Percentiles rank a stretch among this genome's conserved stretches.
Evolutionary conservation across 1,140 invertebrate genomes (phyloP).

Genomic region (Euwallacea fornicatus): DNA sequence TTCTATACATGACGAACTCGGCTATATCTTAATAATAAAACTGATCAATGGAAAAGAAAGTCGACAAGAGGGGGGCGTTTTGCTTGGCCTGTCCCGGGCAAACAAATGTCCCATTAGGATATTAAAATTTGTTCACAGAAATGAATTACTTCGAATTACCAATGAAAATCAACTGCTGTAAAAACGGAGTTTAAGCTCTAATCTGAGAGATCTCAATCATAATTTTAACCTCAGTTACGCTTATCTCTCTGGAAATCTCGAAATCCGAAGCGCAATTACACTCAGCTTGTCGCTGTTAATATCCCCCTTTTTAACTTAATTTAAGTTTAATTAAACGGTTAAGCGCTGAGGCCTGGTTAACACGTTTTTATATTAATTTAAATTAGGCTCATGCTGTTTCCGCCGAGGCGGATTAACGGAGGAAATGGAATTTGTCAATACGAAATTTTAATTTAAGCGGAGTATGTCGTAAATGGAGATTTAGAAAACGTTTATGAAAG

Average conservation of each 20-base stretch:
- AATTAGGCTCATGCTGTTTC: constrained; percentile 6
- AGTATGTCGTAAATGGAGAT: too few species aligned
- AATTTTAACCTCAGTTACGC: constrained; percentile 12
- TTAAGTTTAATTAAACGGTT: constrained; percentile 6
- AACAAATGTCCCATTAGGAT: too few species aligned
- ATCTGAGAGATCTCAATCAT: constrained; percentile 7
- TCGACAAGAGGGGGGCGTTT: too few species aligned
- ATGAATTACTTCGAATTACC: too few species aligned
- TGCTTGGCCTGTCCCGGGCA: background rate
- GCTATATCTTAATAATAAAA: too few species aligned
- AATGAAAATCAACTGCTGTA: constrained; percentile 6
- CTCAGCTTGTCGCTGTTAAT: background rate
- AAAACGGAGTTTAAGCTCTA: constrained; percentile 6
- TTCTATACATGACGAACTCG: background rate
- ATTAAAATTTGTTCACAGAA: too few species aligned
- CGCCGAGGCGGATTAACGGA: too few species aligned
- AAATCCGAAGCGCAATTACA: constrained; percentile 8
- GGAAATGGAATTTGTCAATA: too few species aligned
- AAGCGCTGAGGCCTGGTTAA: background rate
- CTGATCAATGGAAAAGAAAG: too few species aligned
- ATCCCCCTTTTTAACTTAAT: constrained; percentile 11
- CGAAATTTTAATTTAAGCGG: too few species aligned
- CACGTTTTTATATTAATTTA: constrained; percentile 15
- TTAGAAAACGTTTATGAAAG: too few species aligned
- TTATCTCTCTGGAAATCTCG: constrained; percentile 15